These are phyloP conservation scores for Stomorhina lunata DNA, from an alignment of 2,888 invertebrate species.

Conservation along the genomic window DNA sequence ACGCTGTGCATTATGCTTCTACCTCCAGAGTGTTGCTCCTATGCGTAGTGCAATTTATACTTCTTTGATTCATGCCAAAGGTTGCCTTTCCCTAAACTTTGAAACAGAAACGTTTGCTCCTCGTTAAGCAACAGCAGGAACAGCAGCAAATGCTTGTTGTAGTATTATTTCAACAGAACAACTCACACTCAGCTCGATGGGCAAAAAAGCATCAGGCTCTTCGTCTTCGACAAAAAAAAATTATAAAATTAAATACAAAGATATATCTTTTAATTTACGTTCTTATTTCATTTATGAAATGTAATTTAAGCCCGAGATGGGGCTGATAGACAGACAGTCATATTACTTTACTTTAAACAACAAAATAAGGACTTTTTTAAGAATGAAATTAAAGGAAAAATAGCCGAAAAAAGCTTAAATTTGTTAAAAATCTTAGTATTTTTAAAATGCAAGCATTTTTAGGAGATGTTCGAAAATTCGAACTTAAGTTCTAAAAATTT, in stretches of 20 bases:
- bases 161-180: slow-evolving; percentile 52
- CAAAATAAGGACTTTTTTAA: background rate
- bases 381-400: background rate
- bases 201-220: slow-evolving; percentile 23
- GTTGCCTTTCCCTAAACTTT: slow-evolving; percentile 1
- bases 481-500: background rate
- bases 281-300: slow-evolving; percentile 39
- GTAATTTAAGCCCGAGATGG: slow-evolving; percentile 35
- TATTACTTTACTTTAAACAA: background rate
- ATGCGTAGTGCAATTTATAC: slow-evolving; percentile 24
- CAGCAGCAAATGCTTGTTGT: slow-evolving; percentile 2
- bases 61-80: slow-evolving; percentile 23
- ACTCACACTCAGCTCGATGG: slow-evolving; percentile 43
- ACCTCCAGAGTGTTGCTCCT: background rate
- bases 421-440: background rate
- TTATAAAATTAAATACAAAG: background rate
- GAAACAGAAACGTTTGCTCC: slow-evolving; percentile 36
- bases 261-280: slow-evolving; percentile 33
- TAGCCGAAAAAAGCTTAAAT: background rate
- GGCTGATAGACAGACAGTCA: background rate
- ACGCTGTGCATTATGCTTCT: slow-evolving; percentile 24
- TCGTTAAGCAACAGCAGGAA: slow-evolving; percentile 41
- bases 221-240: background rate
- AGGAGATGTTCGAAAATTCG: background rate
- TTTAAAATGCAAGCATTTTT: background rate